Evolutionary conservation across 2,797 vertebrate genomes (phyloP).

Genomic region (Okamejei kenojei): DNA sequence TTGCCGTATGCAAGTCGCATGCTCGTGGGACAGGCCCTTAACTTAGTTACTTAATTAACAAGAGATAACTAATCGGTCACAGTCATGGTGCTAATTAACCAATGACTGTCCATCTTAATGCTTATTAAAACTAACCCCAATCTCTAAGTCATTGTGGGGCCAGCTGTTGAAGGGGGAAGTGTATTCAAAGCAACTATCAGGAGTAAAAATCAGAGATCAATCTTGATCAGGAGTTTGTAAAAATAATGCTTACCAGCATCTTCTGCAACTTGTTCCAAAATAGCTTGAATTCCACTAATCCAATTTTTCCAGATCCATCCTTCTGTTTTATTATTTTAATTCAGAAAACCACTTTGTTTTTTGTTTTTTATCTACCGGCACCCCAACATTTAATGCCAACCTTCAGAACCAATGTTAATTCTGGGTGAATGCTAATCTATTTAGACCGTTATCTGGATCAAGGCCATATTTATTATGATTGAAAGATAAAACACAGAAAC

Average conservation of each 20-base stretch:
- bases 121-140: too few relatives aligned
- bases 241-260: conserved; percentile 62
- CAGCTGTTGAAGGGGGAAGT: not conserved
- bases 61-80: not conserved
- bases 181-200: not conserved
- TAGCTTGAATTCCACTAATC: conserved; percentile 74
- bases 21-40: too few relatives aligned
- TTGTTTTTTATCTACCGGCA: not conserved
- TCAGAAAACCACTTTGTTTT: conserved; percentile 14
- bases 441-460: not conserved
- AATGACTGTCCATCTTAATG: not conserved
- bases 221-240: not conserved
- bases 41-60: not conserved
- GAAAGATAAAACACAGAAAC: too few relatives aligned
- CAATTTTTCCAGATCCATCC: conserved; percentile 73
- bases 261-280: conserved; percentile 79
- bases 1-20: too few relatives aligned
- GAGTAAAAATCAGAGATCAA: not conserved
- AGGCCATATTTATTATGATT: not conserved
- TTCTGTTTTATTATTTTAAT: conserved; percentile 50
- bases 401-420: not conserved
- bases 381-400: not conserved
- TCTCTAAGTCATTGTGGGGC: not conserved
- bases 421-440: not conserved
- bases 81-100: not conserved